Evolutionary conservation across 2,797 vertebrate genomes (phyloP), one percentile per base, ranked within the genome.

Genomic region (Pteropus rufus): DNA sequence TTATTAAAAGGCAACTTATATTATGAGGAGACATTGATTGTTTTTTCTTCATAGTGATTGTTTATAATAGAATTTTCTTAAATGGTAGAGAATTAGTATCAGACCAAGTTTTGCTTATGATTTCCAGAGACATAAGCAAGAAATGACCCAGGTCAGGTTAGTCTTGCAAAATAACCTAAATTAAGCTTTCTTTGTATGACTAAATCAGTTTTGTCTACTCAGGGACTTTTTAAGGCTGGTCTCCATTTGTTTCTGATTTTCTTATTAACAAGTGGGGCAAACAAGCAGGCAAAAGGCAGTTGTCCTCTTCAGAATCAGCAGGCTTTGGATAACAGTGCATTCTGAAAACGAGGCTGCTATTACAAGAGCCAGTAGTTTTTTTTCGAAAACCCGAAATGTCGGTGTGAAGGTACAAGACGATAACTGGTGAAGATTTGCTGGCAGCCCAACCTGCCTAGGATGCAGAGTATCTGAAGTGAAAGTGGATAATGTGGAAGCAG

Each of bases 1-100:
- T 67, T n/a, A 60, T 73, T 58, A n/a, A 8, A 64, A 52, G 29
- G 15, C 41, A 29, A 16, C 18, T 73, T 73, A 26, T 9, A 62
- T 2, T 19, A 5, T 54, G 79, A 54, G 69, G 56, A 19, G 26
- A 26, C 0, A 6, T 26, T 83, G 41, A 31, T 29, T 52, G 9
- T 18, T 91, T 62, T 39, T 72, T 52, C 41, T 72, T 49, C 67
- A 6, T 29, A 52, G 34, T 19, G 15, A 64, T 60, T 41, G 26
- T 58, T 91, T 64, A 73, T 7, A 21, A 39, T 49, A 73, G 60
- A 83, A 21, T 91, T 26, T 62, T 64, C 79, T 83, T 73, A 91
- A 73, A 75, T 64, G 36, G 18, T 39, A 34, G 21, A 21, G 26
- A 83, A 15, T 64, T 34, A 75, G 19, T 60, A 29, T 64, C 34